A percentile compares a stretch with the other conserved stretches of the same genome.
Evolutionary conservation across 2,113 vertebrate genomes (phyloP).

Genomic region (Uropsilus gracilis): DNA sequence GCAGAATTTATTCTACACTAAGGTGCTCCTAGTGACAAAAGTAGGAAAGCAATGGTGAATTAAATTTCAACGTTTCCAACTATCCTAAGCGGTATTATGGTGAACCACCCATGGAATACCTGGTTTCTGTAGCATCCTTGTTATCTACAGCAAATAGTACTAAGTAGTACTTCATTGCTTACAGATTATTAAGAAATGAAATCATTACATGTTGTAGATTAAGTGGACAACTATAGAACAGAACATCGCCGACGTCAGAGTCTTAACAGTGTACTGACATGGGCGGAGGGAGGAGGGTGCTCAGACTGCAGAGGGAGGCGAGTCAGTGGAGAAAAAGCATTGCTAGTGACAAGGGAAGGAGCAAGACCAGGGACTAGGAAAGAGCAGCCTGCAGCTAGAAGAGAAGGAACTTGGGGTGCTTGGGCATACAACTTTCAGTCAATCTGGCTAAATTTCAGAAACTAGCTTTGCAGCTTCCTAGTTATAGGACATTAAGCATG

Average conservation of each 20-base stretch:
- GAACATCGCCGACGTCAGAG: not conserved
- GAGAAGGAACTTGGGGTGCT: not conserved
- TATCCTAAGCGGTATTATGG: not conserved
- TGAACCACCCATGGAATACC: not conserved
- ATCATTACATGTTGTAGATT: not conserved
- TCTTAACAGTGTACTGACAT: not conserved
- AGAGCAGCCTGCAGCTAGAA: not conserved
- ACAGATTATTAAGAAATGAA: constrained; percentile 32
- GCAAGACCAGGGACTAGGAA: not conserved
- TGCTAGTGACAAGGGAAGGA: not conserved
- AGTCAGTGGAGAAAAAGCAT: not conserved
- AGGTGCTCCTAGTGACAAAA: not conserved
- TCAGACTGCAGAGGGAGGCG: not conserved
- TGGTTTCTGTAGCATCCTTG: not conserved
- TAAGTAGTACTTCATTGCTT: not conserved
- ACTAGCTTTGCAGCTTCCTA: constrained; percentile 3
- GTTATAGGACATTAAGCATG: not conserved
- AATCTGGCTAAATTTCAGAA: not conserved
- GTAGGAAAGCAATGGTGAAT: not conserved
- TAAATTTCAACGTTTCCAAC: not conserved
- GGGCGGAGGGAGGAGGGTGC: not conserved
- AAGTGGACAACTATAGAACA: not conserved
- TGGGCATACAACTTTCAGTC: not conserved
- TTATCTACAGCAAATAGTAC: constrained; percentile 9
- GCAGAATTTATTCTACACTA: not conserved